Evolutionary conservation across 2,797 vertebrate species (phyloP).

Genomic region (Sebastes nivosus): DNA sequence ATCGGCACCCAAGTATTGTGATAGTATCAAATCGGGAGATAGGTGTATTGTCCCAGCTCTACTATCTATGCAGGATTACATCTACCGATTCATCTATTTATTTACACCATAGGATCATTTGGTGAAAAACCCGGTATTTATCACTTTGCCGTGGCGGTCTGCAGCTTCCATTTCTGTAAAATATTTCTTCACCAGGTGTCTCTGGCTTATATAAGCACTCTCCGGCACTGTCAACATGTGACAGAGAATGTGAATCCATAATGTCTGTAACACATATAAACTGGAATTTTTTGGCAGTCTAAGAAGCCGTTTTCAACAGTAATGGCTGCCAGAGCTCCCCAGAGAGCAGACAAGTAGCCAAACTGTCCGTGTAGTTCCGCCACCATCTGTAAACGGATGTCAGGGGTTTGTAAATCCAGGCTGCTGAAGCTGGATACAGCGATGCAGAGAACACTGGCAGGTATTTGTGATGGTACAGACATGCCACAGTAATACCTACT

Average conservation of each 20-base stretch:
- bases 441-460: neutral
- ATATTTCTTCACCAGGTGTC: neutral
- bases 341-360: neutral
- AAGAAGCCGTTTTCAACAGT: neutral
- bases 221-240: neutral
- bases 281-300: neutral
- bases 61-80: neutral
- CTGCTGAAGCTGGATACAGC: neutral
- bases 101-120: neutral
- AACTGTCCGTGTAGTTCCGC: neutral
- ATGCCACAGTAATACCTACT: neutral
- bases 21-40: too few species aligned
- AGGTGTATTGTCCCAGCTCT: too few species aligned
- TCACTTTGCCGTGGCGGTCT: neutral
- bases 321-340: neutral
- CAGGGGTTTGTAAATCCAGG: neutral
- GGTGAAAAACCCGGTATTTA: neutral
- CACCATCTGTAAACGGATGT: neutral
- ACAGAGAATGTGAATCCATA: constrained; percentile 1
- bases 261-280: neutral
- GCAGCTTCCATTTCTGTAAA: neutral
- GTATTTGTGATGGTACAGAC: neutral
- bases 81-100: neutral
- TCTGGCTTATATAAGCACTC: neutral
- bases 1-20: too few species aligned